phyloP scores from a whole-genome alignment of 30 jellyfish, hydroid and myxozoan species.

The Calvadosia cruxmelitensis region DNA sequence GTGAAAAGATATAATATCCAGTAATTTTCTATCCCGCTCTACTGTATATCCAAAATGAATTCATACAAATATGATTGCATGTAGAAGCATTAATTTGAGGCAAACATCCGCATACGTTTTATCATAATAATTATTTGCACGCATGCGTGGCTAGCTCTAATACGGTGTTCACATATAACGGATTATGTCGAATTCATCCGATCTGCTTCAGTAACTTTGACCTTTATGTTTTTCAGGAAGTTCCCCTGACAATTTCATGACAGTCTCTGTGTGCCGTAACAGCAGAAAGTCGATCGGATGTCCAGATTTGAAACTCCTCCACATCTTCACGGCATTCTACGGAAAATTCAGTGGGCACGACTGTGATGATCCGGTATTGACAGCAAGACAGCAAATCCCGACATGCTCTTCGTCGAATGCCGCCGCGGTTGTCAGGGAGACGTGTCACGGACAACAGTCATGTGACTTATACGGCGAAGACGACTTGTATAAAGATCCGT shows the following conservation, averaged over 20 bases:
- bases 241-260: neutral
- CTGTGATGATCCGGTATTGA: slow-evolving; percentile 72
- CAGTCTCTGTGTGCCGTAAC: slow-evolving; percentile 79
- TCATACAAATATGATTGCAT: no score
- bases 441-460: slow-evolving; percentile 96
- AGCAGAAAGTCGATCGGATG: slow-evolving; percentile 75
- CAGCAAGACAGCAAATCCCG: slow-evolving; percentile 75
- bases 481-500: slow-evolving; percentile 71
- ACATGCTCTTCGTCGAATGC: slow-evolving; percentile 86
- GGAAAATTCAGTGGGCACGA: slow-evolving; percentile 98
- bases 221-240: no score
- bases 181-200: no score
- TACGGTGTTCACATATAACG: no score
- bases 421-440: slow-evolving; percentile 50
- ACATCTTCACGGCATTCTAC: slow-evolving; percentile 83
- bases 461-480: slow-evolving; percentile 95
- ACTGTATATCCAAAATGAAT: no score
- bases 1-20: no score
- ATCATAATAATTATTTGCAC: no score
- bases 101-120: no score
- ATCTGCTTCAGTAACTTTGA: no score
- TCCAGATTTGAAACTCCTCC: slow-evolving; percentile 61
- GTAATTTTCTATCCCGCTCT: no score
- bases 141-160: no score
- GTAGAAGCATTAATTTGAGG: no score